Evolutionary conservation across 2,888 invertebrate species (phyloP).

Genomic region (Plebejus argus): DNA sequence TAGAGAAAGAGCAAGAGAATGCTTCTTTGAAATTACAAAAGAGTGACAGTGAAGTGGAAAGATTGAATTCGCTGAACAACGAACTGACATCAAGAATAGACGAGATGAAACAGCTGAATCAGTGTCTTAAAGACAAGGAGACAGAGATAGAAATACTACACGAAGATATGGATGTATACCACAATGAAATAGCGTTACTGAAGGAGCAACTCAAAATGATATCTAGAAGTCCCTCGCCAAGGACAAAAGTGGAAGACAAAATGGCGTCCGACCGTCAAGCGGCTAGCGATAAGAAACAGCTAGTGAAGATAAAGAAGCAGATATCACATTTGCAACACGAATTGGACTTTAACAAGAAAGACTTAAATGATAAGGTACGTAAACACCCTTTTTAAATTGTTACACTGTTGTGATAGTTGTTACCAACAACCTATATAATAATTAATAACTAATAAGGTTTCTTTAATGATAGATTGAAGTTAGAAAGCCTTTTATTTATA

Average conservation of each 20-base stretch:
- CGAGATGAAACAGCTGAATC: constrained; percentile 66
- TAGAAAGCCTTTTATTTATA: too few relatives aligned
- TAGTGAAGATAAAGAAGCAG: constrained; percentile 76
- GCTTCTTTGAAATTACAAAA: constrained; percentile 65
- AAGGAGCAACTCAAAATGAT: constrained; percentile 74
- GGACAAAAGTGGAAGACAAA: constrained; percentile 79
- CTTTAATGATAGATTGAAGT: too few relatives aligned
- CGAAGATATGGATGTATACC: constrained; percentile 74
- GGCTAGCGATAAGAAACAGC: constrained; percentile 80
- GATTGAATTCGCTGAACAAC: constrained; percentile 62
- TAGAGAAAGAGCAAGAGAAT: constrained; percentile 74
- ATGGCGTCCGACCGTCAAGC: constrained; percentile 72
- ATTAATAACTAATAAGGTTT: too few relatives aligned
- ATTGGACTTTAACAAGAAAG: constrained; percentile 72
- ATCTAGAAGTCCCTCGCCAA: constrained; percentile 80
- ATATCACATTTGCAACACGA: constrained; percentile 70
- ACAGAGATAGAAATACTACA: constrained; percentile 78
- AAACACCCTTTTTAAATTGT: not conserved
- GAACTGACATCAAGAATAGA: constrained; percentile 68
- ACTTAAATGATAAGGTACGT: constrained; percentile 71
- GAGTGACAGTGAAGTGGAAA: constrained; percentile 64
- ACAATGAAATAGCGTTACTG: constrained; percentile 72
- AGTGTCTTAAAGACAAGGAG: constrained; percentile 74
- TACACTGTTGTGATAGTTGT: too few relatives aligned
- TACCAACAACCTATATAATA: too few relatives aligned